These are phyloP conservation scores for Stenodera caucasica DNA, from an alignment of 2,888 invertebrate genomes.

Conservation along the genomic window DNA sequence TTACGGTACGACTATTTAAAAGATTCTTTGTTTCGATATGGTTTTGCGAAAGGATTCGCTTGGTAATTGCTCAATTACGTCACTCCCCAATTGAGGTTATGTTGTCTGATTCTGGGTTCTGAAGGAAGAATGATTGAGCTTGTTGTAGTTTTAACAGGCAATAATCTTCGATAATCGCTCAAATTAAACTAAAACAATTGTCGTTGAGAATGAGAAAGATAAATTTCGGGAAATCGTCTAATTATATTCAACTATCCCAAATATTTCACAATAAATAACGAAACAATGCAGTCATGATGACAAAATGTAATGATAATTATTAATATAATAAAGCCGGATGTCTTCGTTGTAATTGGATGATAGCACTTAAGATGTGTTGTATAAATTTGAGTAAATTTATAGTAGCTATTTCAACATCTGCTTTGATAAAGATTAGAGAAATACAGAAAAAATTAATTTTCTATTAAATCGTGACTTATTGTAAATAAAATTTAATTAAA, in stretches of 20 bases:
- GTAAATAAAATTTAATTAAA: not conserved
- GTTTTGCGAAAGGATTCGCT: no score
- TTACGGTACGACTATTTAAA: not conserved
- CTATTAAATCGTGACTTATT: no score
- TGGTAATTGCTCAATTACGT: no score
- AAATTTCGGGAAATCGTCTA: not conserved
- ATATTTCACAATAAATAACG: slow-evolving; percentile 6
- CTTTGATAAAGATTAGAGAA: not conserved
- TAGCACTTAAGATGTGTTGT: slow-evolving; percentile 28
- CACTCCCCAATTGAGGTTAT: no score
- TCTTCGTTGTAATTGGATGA: slow-evolving; percentile 39
- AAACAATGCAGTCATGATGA: slow-evolving; percentile 15
- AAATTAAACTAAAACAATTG: not conserved
- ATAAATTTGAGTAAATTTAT: slow-evolving; percentile 13
- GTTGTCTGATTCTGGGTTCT: no score
- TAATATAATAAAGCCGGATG: slow-evolving; percentile 37
- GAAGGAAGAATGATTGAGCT: no score
- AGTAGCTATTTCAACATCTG: not conserved
- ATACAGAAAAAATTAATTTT: not conserved
- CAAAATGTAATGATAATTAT: slow-evolving; percentile 30
- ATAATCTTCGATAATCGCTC: not conserved
- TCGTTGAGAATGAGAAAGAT: no score
- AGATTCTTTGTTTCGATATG: no score
- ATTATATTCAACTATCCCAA: no score
- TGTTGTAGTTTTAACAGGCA: no score